These are phyloP conservation scores for Idaea dimidiata DNA, from an alignment of 2,888 invertebrate genomes.

Conservation along the genomic window DNA sequence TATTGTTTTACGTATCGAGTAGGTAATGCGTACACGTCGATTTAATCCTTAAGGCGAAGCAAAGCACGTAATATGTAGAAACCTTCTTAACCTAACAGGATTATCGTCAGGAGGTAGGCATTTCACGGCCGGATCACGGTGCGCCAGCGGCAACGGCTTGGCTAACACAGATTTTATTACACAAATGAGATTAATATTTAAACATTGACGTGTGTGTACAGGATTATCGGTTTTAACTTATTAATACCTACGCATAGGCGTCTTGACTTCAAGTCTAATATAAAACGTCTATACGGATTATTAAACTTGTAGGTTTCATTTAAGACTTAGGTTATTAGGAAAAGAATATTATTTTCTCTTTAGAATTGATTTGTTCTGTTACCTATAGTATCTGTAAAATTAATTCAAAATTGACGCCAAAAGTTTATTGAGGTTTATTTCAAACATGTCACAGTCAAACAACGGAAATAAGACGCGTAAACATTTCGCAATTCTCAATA, in stretches of 20 bases:
- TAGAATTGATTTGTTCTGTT: too few relatives aligned
- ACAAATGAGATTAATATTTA: conserved; percentile 78
- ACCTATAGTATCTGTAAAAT: background rate
- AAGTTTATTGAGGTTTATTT: background rate
- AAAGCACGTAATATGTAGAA: conserved; percentile 86
- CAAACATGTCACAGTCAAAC: background rate
- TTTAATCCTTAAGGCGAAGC: conserved; percentile 85
- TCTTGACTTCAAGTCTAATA: background rate
- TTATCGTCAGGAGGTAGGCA: conserved; percentile 83
- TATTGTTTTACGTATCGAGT: conserved; percentile 45
- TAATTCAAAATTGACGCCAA: background rate
- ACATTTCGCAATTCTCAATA: background rate
- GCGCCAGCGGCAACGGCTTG: conserved; percentile 55
- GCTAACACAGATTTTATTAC: conserved; percentile 80
- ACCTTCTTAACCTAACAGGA: conserved; percentile 88
- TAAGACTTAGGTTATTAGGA: background rate
- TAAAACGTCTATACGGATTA: background rate
- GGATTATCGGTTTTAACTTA: conserved; percentile 22
- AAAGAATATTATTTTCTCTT: background rate
- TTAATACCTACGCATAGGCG: background rate
- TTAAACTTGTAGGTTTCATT: background rate
- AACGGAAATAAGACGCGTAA: background rate
- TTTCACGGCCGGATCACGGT: conserved; percentile 81
- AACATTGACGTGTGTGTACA: conserved; percentile 46
- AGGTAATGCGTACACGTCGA: conserved; percentile 71